Percentiles rank a stretch among this genome's conserved stretches.
phyloP scores from a whole-genome alignment of 1,140 invertebrate genomes.

The Heliconius eleuchia region DNA sequence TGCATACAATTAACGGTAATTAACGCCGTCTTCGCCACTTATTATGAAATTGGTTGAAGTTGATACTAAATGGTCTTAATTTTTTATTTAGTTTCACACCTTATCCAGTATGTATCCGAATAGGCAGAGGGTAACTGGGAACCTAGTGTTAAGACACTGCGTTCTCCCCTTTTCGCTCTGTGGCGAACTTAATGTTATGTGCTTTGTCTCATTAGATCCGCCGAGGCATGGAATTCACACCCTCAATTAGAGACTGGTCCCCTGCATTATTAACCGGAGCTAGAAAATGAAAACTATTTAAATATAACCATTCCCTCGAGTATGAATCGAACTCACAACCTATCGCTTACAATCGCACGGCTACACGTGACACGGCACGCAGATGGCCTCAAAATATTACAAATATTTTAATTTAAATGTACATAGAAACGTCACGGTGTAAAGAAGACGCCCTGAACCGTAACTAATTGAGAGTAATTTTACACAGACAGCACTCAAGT shows the following conservation, averaged over 20 bases:
- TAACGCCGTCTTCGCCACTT: conserved; percentile 21
- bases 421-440: too few relatives aligned
- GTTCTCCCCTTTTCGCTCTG: background rate
- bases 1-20: conserved; percentile 42
- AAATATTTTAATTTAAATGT: too few relatives aligned
- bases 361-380: background rate
- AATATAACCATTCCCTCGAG: background rate
- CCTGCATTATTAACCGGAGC: background rate
- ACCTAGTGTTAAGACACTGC: background rate
- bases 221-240: too few relatives aligned
- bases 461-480: background rate
- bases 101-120: background rate
- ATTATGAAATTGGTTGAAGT: background rate
- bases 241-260: too few relatives aligned
- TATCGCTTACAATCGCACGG: background rate
- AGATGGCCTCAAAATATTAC: background rate
- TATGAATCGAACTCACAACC: background rate
- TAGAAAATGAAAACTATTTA: background rate
- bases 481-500: background rate
- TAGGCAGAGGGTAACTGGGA: background rate
- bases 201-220: too few relatives aligned
- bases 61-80: background rate
- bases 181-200: too few relatives aligned
- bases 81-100: background rate
- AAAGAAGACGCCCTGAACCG: too few relatives aligned